These are phyloP conservation scores for Rhyacophila evoluta DNA, from an alignment of 2,888 invertebrate genomes.

Conservation along the genomic window DNA sequence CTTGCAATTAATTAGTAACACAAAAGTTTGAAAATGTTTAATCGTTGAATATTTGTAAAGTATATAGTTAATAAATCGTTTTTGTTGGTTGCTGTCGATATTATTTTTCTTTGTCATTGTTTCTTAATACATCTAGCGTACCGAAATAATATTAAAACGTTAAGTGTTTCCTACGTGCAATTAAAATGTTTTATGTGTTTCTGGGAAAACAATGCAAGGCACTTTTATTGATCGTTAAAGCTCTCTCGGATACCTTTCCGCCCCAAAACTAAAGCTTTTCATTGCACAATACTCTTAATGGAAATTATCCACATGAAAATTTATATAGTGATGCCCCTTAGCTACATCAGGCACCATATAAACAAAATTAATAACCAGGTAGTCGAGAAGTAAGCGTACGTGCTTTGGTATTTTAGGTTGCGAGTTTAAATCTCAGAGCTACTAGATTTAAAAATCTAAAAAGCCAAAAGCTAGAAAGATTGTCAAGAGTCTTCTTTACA, in stretches of 20 bases:
- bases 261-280: background rate
- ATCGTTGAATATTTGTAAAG: too few species aligned
- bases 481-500: too few species aligned
- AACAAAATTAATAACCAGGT: too few species aligned
- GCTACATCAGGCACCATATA: too few species aligned
- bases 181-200: constrained; percentile 26
- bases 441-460: too few species aligned
- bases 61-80: too few species aligned
- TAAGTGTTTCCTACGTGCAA: constrained; percentile 23
- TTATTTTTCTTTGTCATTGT: background rate
- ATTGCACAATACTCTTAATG: constrained; percentile 8
- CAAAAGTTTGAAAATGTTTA: too few species aligned
- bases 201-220: background rate
- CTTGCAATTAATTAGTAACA: too few species aligned
- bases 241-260: constrained; percentile 9
- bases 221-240: constrained; percentile 24
- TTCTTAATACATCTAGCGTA: background rate
- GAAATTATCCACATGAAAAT: constrained; percentile 24
- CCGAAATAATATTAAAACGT: background rate
- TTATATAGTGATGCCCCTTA: background rate
- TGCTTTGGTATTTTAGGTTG: too few species aligned
- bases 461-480: too few species aligned
- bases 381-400: too few species aligned
- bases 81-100: background rate
- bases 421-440: too few species aligned